Evolutionary conservation across 1,140 invertebrate genomes (phyloP).

Genomic region (Plutomurus gul): DNA sequence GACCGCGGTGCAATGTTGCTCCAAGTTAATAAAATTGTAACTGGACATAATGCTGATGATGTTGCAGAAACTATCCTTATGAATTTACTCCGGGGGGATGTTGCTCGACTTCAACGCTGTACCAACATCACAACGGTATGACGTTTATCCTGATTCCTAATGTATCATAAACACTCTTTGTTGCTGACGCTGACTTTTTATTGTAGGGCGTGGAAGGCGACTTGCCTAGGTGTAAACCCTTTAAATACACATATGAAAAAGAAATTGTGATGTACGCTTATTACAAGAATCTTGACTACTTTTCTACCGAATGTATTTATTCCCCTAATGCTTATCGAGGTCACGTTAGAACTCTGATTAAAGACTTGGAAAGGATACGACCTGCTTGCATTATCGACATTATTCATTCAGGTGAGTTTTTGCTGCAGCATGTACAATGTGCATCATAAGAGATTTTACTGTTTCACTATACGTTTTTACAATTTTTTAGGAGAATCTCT

Average conservation of each 20-base stretch:
- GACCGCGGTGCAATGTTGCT: conserved; percentile 89
- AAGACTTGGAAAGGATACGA: conserved; percentile 93
- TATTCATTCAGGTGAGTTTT: conserved; percentile 82
- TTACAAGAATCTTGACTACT: conserved; percentile 96
- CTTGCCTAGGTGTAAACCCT: conserved; percentile 92
- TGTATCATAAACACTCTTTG: background rate
- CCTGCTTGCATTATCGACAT: conserved; percentile 96
- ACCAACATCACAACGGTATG: conserved; percentile 84
- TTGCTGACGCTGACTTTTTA: background rate
- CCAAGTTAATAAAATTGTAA: conserved; percentile 90
- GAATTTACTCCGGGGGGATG: conserved; percentile 96
- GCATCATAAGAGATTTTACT: background rate
- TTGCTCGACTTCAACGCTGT: conserved; percentile 88
- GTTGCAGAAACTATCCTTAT: conserved; percentile 98
- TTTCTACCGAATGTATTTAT: conserved; percentile 98
- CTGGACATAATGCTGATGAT: conserved; percentile 99
- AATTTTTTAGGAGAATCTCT: conserved; percentile 78
- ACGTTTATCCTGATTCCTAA: background rate
- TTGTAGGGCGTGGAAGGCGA: conserved; percentile 76
- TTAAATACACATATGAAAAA: conserved; percentile 99
- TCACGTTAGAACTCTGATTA: conserved; percentile 87
- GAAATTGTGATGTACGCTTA: conserved; percentile 99
- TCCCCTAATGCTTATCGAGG: conserved; percentile 98
- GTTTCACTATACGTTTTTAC: conserved; percentile 43
- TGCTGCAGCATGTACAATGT: background rate